Evolutionary conservation across 2,888 invertebrate species (phyloP).

Genomic region (Galeruca laticollis): DNA sequence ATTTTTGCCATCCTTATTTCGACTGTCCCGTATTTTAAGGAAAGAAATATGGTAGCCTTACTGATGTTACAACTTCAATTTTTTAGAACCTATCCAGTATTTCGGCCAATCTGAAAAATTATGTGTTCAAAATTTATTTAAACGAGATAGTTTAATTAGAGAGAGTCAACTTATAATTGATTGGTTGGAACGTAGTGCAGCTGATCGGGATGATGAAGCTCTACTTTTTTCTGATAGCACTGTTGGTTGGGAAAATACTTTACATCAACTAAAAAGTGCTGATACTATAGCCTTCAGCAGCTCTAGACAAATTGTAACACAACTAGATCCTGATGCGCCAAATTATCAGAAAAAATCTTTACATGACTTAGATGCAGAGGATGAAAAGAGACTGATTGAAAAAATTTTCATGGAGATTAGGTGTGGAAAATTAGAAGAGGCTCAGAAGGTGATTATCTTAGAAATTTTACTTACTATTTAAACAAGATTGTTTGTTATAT

Average conservation of each 20-base stretch:
- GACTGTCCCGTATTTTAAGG: too few relatives aligned
- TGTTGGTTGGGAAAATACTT: slow-evolving; percentile 92
- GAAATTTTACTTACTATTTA: too few relatives aligned
- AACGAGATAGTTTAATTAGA: slow-evolving; percentile 70
- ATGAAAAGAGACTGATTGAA: slow-evolving; percentile 74
- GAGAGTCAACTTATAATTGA: slow-evolving; percentile 89
- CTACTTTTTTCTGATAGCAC: slow-evolving; percentile 85
- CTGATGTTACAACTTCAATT: neutral
- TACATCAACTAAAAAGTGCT: slow-evolving; percentile 77
- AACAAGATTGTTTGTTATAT: too few relatives aligned
- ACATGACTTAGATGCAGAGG: slow-evolving; percentile 89
- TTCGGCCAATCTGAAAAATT: slow-evolving; percentile 72
- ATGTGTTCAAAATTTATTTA: slow-evolving; percentile 71
- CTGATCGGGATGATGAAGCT: slow-evolving; percentile 69
- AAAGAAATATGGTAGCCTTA: too few relatives aligned
- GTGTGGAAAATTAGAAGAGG: slow-evolving; percentile 88
- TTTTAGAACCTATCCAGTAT: slow-evolving; percentile 54
- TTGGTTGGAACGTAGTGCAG: slow-evolving; percentile 90
- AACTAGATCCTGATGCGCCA: slow-evolving; percentile 91
- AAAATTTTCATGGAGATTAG: slow-evolving; percentile 82
- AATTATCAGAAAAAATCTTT: slow-evolving; percentile 80
- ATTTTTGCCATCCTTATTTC: too few relatives aligned
- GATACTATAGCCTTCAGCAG: slow-evolving; percentile 72
- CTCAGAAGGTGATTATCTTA: slow-evolving; percentile 71
- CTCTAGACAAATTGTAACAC: slow-evolving; percentile 72